These are phyloP conservation scores for Nibea coibor DNA, from an alignment of 2,113 vertebrate genomes.

Conservation along the genomic window DNA sequence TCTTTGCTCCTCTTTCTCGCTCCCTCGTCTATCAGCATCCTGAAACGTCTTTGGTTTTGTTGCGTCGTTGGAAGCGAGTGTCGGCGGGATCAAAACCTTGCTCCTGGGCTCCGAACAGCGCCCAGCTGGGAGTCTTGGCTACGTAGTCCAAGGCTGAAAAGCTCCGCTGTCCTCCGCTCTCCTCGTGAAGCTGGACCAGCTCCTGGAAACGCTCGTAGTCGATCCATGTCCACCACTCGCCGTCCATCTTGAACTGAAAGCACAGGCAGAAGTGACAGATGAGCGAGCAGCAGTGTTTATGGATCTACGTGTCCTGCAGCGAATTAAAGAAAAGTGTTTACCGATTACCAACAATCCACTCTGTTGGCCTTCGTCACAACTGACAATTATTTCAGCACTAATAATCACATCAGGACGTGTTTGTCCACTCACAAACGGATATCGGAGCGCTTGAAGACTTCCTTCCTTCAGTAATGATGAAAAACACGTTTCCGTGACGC, in stretches of 20 bases:
- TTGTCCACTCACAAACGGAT: too few species aligned
- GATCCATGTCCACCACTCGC: constrained; percentile 95
- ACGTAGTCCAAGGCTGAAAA: constrained; percentile 90
- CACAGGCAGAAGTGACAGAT: background rate
- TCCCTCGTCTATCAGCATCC: constrained; percentile 86
- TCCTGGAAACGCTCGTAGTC: constrained; percentile 92
- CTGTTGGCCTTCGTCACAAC: too few species aligned
- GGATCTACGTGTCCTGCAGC: background rate
- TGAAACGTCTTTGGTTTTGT: constrained; percentile 88
- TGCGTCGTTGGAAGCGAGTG: constrained; percentile 88
- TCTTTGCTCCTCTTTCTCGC: background rate
- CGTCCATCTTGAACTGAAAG: constrained; percentile 89
- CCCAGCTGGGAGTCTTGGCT: constrained; percentile 91
- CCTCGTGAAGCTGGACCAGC: constrained; percentile 80
- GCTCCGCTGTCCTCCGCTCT: constrained; percentile 73
- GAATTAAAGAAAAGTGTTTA: too few species aligned
- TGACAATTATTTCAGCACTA: background rate
- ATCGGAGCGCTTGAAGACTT: too few species aligned
- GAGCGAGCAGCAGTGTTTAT: background rate
- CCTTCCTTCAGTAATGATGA: too few species aligned
- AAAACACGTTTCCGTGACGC: too few species aligned
- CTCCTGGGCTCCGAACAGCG: constrained; percentile 88
- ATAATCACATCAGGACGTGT: background rate
- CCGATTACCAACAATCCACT: too few species aligned
- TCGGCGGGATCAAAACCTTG: constrained; percentile 93